These are phyloP conservation scores for Sigmodon hispidus DNA, from an alignment of 2,113 vertebrate genomes.

Conservation along the genomic window DNA sequence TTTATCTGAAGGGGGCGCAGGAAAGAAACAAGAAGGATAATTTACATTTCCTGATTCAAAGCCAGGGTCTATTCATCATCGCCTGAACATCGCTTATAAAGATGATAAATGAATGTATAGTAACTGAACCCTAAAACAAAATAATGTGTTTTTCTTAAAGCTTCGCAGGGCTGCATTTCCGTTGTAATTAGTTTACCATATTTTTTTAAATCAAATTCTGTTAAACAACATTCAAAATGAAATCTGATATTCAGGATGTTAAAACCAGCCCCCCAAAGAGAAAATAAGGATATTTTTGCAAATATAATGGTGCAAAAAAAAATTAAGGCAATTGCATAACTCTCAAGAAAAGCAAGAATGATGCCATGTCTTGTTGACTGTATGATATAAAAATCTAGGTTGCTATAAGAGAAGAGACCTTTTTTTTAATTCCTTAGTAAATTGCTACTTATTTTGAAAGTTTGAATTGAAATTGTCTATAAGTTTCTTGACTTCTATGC, in stretches of 20 bases:
- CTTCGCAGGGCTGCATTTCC: constrained; percentile 84
- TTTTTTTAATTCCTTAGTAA: constrained; percentile 29
- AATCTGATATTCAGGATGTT: constrained; percentile 79
- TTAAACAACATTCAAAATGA: constrained; percentile 83
- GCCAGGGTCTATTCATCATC: constrained; percentile 86
- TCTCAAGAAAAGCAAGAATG: constrained; percentile 38
- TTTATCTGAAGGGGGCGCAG: constrained; percentile 18
- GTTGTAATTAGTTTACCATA: constrained; percentile 85
- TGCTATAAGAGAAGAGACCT: constrained; percentile 1
- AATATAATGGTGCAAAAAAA: constrained; percentile 61
- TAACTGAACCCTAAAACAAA: constrained; percentile 87
- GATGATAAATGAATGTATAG: constrained; percentile 88
- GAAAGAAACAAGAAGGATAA: constrained; percentile 73
- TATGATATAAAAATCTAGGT: constrained; percentile 62
- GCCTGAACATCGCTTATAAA: constrained; percentile 85
- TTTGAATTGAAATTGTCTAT: constrained; percentile 19
- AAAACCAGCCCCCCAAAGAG: constrained; percentile 47
- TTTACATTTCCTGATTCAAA: constrained; percentile 88
- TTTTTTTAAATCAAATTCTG: constrained; percentile 83
- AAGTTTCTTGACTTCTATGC: not conserved
- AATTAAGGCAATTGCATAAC: constrained; percentile 52
- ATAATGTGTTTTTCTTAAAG: constrained; percentile 85
- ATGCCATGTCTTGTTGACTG: constrained; percentile 46
- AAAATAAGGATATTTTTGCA: constrained; percentile 61
- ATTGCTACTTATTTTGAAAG: constrained; percentile 49